Base-by-base conservation (phyloP, 2,888 invertebrate genomes). In the Apotomis betuletana region DNA sequence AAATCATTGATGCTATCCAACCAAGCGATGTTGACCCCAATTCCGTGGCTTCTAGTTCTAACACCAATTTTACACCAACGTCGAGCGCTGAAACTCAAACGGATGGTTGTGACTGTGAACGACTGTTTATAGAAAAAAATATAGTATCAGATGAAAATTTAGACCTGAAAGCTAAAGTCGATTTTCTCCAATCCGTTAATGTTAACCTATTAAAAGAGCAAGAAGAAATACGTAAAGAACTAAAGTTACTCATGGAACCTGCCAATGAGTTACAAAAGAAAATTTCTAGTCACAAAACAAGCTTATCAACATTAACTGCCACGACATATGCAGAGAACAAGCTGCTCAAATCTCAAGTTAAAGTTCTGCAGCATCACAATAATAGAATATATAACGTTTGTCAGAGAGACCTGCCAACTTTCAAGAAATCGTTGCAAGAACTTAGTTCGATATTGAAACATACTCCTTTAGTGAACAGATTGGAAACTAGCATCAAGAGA, bases 251-350 rank as follows among this genome's bases (percentile, higher is more conserved):
- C 49, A 55, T 89, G 64, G 85, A 87, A 78, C 84, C 86, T 67
- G 82, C 87, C 1, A 77, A 81, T 55, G 90, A 91, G 69, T 82
- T 93, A 71, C 88, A 91, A 77, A 93, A 90, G 76, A 91, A 85
- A 85, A 81, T 92, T 70, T 67, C 80, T 1, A 90, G 85, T 75
- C 93, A 93, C 77, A 88, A 83, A 83, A 91, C 91, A 2, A 89
- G 88, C 78, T 75, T 93, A 5, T 90, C 89, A 3, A 92, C 91
- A 46, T 81, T 92, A 75, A 90, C 90, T 49, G 92, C 93, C 46
- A 93, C 91, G 27, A 90, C 91, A 1, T 90, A 87, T 68, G 90
- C 93, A 0, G 93, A 93, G 83, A 93, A 92, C 74, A 90, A 85
- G 76, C 87, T 85, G 12, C 83, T 93, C 2, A 85, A 87, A 76